phyloP scores from a whole-genome alignment of 1,140 invertebrate genomes.

The Lucilia sericata region DNA sequence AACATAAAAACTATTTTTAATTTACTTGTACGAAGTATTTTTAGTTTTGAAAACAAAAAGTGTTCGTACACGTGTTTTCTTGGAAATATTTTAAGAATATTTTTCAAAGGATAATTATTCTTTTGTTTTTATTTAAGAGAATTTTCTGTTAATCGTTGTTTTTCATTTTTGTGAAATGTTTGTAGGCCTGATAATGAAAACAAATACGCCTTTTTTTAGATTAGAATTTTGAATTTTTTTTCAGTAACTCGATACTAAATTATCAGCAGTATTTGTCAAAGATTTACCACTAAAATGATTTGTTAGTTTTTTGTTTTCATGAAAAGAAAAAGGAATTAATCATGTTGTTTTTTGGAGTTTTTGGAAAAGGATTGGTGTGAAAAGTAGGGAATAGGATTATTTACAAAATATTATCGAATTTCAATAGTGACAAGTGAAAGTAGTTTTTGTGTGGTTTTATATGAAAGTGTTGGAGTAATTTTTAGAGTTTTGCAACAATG shows the following conservation, averaged over 20 bases:
- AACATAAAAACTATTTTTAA: neutral
- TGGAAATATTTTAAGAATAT: neutral
- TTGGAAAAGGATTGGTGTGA: neutral
- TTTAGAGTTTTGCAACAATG: too few species aligned
- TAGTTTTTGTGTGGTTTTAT: neutral
- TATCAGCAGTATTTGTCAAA: neutral
- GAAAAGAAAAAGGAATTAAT: neutral
- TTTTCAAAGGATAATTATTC: neutral
- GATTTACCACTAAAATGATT: conserved; percentile 9
- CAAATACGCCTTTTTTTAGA: conserved; percentile 13
- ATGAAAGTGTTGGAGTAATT: too few species aligned
- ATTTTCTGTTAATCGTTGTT: neutral
- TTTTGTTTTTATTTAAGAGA: neutral
- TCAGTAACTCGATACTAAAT: neutral
- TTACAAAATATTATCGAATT: neutral
- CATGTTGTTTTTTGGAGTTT: neutral
- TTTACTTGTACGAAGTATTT: neutral
- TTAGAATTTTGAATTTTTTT: neutral
- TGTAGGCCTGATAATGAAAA: conserved; percentile 23
- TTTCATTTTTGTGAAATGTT: neutral
- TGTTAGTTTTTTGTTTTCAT: neutral
- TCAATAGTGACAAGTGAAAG: neutral
- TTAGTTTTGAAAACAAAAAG: neutral
- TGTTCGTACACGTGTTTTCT: conserved; percentile 14
- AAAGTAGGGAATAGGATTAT: neutral